A percentile compares a stretch with the other conserved stretches of the same genome.
phyloP scores from a whole-genome alignment of 2,888 invertebrate genomes.

The Sinhomidia bicolor region DNA sequence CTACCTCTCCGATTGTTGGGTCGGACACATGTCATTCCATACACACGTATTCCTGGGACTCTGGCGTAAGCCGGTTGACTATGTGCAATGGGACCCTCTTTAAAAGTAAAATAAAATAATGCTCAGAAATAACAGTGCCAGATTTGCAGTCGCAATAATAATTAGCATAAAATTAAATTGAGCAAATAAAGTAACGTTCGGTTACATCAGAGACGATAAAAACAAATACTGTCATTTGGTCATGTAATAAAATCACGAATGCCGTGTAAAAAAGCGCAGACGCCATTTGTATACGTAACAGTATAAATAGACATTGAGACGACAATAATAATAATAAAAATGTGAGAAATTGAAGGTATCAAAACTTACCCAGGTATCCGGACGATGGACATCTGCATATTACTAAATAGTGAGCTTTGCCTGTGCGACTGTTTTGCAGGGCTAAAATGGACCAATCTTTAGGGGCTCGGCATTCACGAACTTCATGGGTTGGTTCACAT shows the following conservation, averaged over 20 bases:
- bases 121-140: background rate
- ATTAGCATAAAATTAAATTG: no score
- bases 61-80: slow-evolving; percentile 97
- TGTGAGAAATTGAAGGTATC: slow-evolving; percentile 25
- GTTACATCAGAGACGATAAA: no score
- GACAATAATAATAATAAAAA: background rate
- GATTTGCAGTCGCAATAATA: no score
- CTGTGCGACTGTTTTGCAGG: slow-evolving; percentile 94
- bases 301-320: background rate
- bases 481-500: slow-evolving; percentile 95
- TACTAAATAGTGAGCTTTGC: slow-evolving; percentile 96
- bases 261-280: background rate
- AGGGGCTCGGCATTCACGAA: slow-evolving; percentile 93
- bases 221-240: background rate
- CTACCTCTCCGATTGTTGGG: slow-evolving; percentile 64
- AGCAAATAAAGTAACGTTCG: no score
- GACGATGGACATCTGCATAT: slow-evolving; percentile 94
- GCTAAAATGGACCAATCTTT: slow-evolving; percentile 96
- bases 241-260: background rate
- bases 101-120: no score
- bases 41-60: slow-evolving; percentile 95
- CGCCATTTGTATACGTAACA: slow-evolving; percentile 27
- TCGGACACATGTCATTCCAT: slow-evolving; percentile 88
- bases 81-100: slow-evolving; percentile 97
- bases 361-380: slow-evolving; percentile 87